Base-by-base conservation (phyloP, 1,140 invertebrate species). In the Leptinotarsa lineolata region DNA sequence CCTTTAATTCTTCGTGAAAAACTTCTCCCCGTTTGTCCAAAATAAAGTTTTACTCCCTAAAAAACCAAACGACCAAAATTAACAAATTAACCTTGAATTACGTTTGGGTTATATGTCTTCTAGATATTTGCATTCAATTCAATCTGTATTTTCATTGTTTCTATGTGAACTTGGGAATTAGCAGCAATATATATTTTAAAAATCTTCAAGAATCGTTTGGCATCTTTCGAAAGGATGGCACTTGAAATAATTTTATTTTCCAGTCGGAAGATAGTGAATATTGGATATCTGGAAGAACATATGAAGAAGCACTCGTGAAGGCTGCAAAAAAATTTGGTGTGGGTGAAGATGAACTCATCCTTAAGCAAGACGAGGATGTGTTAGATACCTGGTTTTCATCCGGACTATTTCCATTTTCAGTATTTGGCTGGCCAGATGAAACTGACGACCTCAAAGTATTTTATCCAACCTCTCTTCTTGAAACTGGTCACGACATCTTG, bases 371-470 rank as follows among this genome's bases (percentile, higher is more conserved):
- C 86, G 92, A 94, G 58, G 98, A 99, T 89, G 98, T 99, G 1
- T 85, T 99, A 65, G 98, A 99, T 83, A 99, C 98, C 0, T 99
- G 98, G 98, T 99, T 99, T 85, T 99, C 97, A 16, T 98, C 98
- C 0, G 97, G 91, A 3, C 86, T 99, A 1, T 99, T 99, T 85
- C 97, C 98, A 3, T 99, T 99, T 84, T 95, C 97, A 0, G 91
- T 98, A 46, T 96, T 99, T 83, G 98, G 97, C 12, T 99, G 98
- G 98, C 98, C 98, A 1, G 93, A 99, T 72, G 81, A 96, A 79
- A 91, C 89, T 4, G 87, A 88, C 11, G 90, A 91, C 76, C 72
- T 89, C 54, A 84, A 93, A 83, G 90, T 91, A 0, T 99, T 97
- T 86, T 99, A 98, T 87, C 98, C 98, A 3, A 95, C 94, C 2